These are phyloP conservation scores for Acanthis flammea DNA, from an alignment of 2,797 vertebrate genomes.

Conservation along the genomic window DNA sequence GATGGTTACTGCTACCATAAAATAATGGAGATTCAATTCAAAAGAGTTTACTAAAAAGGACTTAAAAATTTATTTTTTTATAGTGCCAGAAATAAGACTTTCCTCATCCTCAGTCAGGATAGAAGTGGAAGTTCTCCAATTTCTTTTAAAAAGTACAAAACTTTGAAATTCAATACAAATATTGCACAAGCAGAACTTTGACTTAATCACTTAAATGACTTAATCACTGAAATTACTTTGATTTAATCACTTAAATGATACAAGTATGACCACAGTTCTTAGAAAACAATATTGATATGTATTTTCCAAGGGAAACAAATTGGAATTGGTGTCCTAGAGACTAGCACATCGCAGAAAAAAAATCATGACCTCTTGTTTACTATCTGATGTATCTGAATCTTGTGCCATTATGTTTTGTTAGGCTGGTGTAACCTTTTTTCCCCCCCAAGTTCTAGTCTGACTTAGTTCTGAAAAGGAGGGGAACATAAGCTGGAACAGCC, in stretches of 20 bases:
- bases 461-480: neutral
- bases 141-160: neutral
- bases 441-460: neutral
- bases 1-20: neutral
- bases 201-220: neutral
- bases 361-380: neutral
- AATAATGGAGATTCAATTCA: neutral
- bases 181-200: neutral
- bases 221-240: neutral
- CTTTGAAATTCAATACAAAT: neutral
- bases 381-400: neutral
- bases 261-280: neutral
- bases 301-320: neutral
- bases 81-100: neutral
- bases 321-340: neutral
- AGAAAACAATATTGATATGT: fast-evolving
- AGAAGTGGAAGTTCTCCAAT: neutral
- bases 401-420: neutral
- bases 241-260: neutral
- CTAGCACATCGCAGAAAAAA: neutral
- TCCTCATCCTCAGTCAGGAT: neutral
- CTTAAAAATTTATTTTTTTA: neutral
- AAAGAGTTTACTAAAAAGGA: neutral
- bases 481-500: fast-evolving
- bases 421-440: neutral